Evolutionary conservation across 2,113 vertebrate species (phyloP).

Genomic region (Ictalurus punctatus): DNA sequence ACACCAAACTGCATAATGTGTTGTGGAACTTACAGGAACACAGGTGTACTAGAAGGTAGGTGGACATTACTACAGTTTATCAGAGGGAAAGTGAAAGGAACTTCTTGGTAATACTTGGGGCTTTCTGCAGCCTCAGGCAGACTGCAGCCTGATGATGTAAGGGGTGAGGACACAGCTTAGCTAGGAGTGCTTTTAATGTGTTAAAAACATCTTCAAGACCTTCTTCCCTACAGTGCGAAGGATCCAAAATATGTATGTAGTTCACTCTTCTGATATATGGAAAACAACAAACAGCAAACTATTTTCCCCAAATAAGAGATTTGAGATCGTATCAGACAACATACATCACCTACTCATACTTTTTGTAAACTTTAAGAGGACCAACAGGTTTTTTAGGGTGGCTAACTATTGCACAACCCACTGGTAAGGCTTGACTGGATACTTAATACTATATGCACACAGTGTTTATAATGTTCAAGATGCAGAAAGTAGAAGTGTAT

Average conservation of each 20-base stretch:
- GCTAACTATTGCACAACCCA: neutral
- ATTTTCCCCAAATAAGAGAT: neutral
- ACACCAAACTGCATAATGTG: neutral
- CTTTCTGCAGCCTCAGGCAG: neutral
- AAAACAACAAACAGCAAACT: neutral
- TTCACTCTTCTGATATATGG: neutral
- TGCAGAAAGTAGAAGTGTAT: neutral
- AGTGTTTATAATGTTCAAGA: neutral
- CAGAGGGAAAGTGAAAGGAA: neutral
- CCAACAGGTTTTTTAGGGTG: neutral
- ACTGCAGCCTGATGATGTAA: neutral
- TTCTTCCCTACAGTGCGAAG: neutral
- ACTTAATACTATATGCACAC: neutral
- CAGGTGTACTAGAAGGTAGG: neutral
- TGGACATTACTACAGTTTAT: neutral
- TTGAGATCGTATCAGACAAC: neutral
- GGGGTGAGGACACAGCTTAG: neutral
- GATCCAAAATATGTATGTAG: neutral
- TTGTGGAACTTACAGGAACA: neutral
- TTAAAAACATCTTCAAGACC: neutral
- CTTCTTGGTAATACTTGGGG: neutral
- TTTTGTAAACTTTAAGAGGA: neutral
- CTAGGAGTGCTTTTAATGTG: neutral
- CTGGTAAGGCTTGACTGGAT: neutral
- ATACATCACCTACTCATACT: neutral